Base-by-base conservation (phyloP, 2,888 invertebrate genomes). In the Spialia ferax region DNA sequence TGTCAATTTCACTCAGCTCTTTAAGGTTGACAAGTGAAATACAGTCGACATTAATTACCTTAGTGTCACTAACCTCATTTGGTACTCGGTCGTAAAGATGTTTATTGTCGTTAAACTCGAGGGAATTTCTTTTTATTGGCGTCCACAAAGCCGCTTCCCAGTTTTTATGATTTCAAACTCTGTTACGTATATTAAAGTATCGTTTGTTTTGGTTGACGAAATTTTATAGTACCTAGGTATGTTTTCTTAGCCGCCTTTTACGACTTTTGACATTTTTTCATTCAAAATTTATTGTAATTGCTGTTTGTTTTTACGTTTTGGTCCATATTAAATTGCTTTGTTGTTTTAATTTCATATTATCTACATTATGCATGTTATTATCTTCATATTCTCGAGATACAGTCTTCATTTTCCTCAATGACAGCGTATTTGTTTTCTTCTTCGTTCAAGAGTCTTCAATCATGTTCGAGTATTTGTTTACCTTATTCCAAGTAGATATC, bases 91-190 rank as follows among this genome's bases (percentile, higher is more conserved):
- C 86, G 81, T 90, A 87, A 89, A 89, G 76, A 75, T 79, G 79
- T 86, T 87, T 84, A 87, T 78, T 83, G 80, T 84, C 83, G 79
- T 85, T 83, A 82, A 83, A 80, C 74, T 79, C 76, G 73, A 79
- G 77, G 79, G 83, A 78, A 84, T 82, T 84, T 79, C 79, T 78
- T 81, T 83, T 85, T 86, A 86, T 84, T 80, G 79, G 76, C 79
- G 72, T 77, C 76, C 74, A 74, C 75, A 73, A 73, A 74, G 72
- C 73, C 73, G 79, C 81, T 84, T 81, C 83, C 83, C 79, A 75
- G 77, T 79, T 85, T 82, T 77, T 74, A 75, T 71, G 69, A 52
- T 48, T 48, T 54, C 52, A 26, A 54, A 60, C 59, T 55, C 55
- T 64, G 69, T 77, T 74, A 74, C 76, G 73, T 76, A 70, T 68